Base-by-base conservation (phyloP, 2,113 vertebrate species). In the Tauraco erythrolophus region DNA sequence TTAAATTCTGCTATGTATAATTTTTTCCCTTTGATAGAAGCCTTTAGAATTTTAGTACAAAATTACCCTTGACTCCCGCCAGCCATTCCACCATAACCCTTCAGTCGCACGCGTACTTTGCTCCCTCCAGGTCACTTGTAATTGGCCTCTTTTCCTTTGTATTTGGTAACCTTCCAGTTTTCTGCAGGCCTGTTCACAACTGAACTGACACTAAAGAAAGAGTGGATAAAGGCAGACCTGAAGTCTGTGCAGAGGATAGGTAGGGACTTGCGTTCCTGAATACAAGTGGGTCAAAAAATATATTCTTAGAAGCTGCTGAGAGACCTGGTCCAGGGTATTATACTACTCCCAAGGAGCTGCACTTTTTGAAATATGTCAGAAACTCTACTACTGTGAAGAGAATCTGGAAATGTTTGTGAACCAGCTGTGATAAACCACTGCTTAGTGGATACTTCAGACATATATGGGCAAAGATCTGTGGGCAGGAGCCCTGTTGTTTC, bases 71-170 rank as follows among this genome's bases (percentile, higher is more conserved):
- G 48, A 78, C 48, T 97, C n/a, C n/a, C 0, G 3, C 69, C 79
- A 92, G 58, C 57, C 66, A 30, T 93, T 90, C 66, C 58, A 56
- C 72, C 69, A 71, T n/a, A 91, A 78, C 65, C 88, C 35, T 87
- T 94, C 65, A 56, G 84, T 71, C 2, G 1, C 81, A 68, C 39
- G 48, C 0, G 2, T 43, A n/a, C 91, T 86, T 93, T 93, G 33
- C 91, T 94, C 91, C 91, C 88, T 35, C 48, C 43, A 75, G 96
- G 88, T 97, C 96, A 89, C 72, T 92, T 94, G 94, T 91, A 97
- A 96, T 94, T 96, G 91, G 85, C 88, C 91, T 96, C 83, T 91
- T 92, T 97, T 88, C 71, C 41, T 95, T 96, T 94, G 83, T 96
- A 79, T 68, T 95, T 28, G 0, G 43, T 57, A 94, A 87, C 92